Percentiles rank a stretch among this genome's conserved stretches.
Conservation (phyloP, 2,113 vertebrate genomes). For the Girardinichthys multiradiatus region DNA sequence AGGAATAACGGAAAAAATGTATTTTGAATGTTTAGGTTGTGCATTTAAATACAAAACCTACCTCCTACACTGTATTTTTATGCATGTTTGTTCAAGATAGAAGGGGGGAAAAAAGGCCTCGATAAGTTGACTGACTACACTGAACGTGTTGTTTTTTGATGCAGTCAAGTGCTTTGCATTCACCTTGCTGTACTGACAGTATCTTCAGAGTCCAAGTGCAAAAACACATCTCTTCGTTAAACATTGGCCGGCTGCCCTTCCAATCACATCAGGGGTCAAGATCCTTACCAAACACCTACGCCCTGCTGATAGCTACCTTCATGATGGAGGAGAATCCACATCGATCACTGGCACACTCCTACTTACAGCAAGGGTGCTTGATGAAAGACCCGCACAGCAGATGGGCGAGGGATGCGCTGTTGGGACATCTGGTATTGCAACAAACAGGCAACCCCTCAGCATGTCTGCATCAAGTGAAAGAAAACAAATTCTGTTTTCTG, state of each 20-base stretch:
- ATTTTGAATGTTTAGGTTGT: slow-evolving; percentile 62
- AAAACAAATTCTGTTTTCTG: slow-evolving; percentile 28
- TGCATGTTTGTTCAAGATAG: slow-evolving; percentile 56
- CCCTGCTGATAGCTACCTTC: slow-evolving; percentile 6
- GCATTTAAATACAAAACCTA: slow-evolving; percentile 68
- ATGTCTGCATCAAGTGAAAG: slow-evolving; percentile 30
- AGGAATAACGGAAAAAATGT: slow-evolving; percentile 46
- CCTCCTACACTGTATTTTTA: slow-evolving; percentile 46
- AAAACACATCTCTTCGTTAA: slow-evolving; percentile 51
- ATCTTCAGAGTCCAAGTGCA: slow-evolving; percentile 49
- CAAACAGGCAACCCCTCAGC: slow-evolving; percentile 29
- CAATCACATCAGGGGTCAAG: slow-evolving; percentile 13
- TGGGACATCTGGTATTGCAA: slow-evolving; percentile 10
- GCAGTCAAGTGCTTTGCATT: slow-evolving; percentile 65
- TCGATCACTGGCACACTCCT: slow-evolving; percentile 9
- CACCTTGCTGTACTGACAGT: slow-evolving; percentile 63
- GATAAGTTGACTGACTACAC: slow-evolving; percentile 41
- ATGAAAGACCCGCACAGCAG: slow-evolving; percentile 16
- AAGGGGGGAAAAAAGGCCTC: slow-evolving; percentile 48
- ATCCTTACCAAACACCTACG: slow-evolving; percentile 24
- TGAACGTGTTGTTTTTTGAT: slow-evolving; percentile 41
- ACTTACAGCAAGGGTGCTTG: slow-evolving; percentile 16
- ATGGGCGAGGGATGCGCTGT: slow-evolving; percentile 17
- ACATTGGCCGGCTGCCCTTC: slow-evolving; percentile 27
- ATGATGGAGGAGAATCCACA: slow-evolving; percentile 4